Conservation (phyloP, 2,888 invertebrate species). For the Silvanus unidentatus region DNA sequence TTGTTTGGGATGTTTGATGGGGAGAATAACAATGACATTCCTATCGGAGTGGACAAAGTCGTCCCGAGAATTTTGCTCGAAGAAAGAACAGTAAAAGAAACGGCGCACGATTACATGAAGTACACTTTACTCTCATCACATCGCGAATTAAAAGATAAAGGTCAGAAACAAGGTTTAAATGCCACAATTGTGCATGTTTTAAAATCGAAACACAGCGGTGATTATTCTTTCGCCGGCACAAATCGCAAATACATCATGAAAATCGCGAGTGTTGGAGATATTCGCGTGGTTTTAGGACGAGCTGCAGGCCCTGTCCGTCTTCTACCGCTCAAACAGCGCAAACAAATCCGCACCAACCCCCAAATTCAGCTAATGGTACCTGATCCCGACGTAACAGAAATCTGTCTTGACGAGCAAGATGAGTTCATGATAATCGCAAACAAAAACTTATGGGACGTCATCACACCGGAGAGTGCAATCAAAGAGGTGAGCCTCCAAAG, state of each 20-base stretch:
- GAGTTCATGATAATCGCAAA: constrained; percentile 79
- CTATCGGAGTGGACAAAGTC: constrained; percentile 64
- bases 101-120: constrained; percentile 75
- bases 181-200: constrained; percentile 69
- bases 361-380: constrained; percentile 64
- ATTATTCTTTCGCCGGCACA: constrained; percentile 57
- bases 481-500: constrained; percentile 75
- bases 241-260: constrained; percentile 62
- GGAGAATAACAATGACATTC: constrained; percentile 62
- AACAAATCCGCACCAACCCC: constrained; percentile 61
- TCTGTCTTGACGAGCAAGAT: constrained; percentile 72
- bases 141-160: constrained; percentile 67
- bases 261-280: constrained; percentile 71
- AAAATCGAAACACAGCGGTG: constrained; percentile 52
- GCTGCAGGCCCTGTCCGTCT: constrained; percentile 62
- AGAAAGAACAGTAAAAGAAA: constrained; percentile 75
- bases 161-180: constrained; percentile 67
- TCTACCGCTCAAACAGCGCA: constrained; percentile 55
- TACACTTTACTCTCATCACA: constrained; percentile 77
- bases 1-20: constrained; percentile 80
- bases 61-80: constrained; percentile 75
- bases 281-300: constrained; percentile 65
- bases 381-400: constrained; percentile 72
- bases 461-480: constrained; percentile 77
- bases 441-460: constrained; percentile 76